Percentiles rank a stretch among this genome's conserved stretches.
Conservation (phyloP, 2,113 vertebrate species). For the Poecile atricapillus region DNA sequence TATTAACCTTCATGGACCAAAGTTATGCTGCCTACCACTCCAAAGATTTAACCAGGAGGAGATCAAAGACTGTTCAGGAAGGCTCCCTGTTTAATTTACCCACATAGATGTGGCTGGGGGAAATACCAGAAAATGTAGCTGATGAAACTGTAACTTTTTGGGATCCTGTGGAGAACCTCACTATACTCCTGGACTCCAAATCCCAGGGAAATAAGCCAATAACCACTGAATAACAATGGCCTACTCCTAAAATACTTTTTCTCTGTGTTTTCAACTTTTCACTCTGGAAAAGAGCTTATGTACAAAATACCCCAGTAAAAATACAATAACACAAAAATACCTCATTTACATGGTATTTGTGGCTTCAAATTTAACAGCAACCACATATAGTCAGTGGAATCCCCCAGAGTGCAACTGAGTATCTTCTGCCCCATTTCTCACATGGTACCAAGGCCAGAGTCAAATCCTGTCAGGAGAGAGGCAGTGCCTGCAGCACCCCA, state of each 20-base stretch:
- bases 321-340: neutral
- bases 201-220: neutral
- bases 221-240: neutral
- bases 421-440: neutral
- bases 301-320: neutral
- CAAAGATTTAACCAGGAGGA: neutral
- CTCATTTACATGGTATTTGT: neutral
- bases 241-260: neutral
- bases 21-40: accelerated
- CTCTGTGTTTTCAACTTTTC: neutral
- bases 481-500: neutral
- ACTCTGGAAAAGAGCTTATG: neutral
- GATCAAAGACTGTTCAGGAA: neutral
- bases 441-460: neutral
- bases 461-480: neutral
- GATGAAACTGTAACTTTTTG: neutral
- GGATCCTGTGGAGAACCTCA: neutral
- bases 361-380: neutral
- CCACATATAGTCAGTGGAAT: neutral
- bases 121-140: neutral
- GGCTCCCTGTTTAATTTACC: neutral
- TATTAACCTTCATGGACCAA: neutral
- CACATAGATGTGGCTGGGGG: neutral
- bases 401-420: accelerated
- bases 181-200: neutral